phyloP scores from a whole-genome alignment of 92 coral and sea anemone genomes.

The Chrysogorgia sp. region DNA sequence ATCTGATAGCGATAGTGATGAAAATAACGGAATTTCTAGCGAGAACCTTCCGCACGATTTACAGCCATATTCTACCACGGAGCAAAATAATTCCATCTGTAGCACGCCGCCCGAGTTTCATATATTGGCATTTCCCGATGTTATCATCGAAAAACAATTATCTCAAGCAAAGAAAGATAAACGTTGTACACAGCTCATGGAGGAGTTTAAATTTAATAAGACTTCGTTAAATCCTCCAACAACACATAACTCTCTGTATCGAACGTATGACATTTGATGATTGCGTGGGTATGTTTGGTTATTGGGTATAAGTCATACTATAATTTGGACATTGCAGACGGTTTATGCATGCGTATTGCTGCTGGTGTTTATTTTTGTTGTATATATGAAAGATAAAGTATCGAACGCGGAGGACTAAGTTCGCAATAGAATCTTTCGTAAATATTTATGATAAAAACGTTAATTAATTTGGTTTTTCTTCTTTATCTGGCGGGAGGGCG shows the following conservation, averaged over 20 bases:
- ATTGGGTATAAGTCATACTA: not conserved
- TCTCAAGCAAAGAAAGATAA: slow-evolving; percentile 74
- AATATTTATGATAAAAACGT: no score
- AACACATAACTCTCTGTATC: slow-evolving; percentile 71
- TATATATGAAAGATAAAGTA: no score
- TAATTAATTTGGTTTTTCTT: no score
- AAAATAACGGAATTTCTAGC: not conserved
- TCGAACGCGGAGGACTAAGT: no score
- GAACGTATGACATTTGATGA: slow-evolving; percentile 80
- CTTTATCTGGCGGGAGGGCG: no score
- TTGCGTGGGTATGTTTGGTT: no score
- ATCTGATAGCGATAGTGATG: slow-evolving; percentile 49
- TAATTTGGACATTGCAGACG: not conserved
- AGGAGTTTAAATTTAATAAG: slow-evolving; percentile 81
- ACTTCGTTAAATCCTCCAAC: slow-evolving; percentile 57
- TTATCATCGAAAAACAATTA: not conserved
- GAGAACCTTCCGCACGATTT: not conserved
- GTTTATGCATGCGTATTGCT: no score
- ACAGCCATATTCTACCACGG: not conserved
- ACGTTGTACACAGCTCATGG: slow-evolving; percentile 86
- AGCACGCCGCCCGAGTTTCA: not conserved
- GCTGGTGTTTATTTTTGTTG: no score
- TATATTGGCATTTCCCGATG: not conserved
- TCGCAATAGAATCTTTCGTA: no score
- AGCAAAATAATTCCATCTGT: no score